Evolutionary conservation across 2,888 invertebrate species (phyloP).

Genomic region (Plemyria rubiginata): DNA sequence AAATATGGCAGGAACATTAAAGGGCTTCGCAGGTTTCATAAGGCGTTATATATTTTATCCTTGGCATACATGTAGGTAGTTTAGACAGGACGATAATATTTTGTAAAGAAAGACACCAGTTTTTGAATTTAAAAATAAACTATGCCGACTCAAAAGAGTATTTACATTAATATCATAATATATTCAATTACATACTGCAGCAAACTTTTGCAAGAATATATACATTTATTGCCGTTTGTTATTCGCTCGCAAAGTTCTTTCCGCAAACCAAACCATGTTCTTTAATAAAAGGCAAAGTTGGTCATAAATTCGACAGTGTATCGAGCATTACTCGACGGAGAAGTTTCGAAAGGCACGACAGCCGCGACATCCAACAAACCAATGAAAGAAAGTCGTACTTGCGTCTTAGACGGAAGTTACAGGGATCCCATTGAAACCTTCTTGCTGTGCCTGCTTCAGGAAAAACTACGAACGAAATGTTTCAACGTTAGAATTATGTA

Average conservation of each 20-base stretch:
- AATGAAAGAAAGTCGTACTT: conserved; percentile 67
- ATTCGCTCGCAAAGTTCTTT: conserved; percentile 25
- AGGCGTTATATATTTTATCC: conserved; percentile 12
- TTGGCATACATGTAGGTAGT: not conserved
- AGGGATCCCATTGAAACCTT: conserved; percentile 52
- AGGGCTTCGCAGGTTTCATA: conserved; percentile 24
- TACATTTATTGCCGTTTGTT: conserved; percentile 11
- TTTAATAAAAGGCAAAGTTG: conserved; percentile 37
- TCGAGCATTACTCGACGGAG: conserved; percentile 45
- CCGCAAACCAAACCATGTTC: conserved; percentile 28
- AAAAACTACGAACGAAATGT: not conserved
- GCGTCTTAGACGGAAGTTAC: conserved; percentile 55
- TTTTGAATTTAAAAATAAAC: too few species aligned
- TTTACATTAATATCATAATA: too few species aligned
- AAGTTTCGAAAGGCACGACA: conserved; percentile 65
- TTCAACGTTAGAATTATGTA: not conserved
- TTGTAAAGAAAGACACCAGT: too few species aligned
- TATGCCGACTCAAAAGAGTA: too few species aligned
- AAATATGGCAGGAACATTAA: conserved; percentile 24
- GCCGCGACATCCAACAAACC: conserved; percentile 62
- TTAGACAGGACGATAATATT: not conserved
- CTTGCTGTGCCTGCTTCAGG: not conserved
- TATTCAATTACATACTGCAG: too few species aligned
- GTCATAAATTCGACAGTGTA: conserved; percentile 51
- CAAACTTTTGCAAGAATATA: not conserved